phyloP scores from a whole-genome alignment of 2,797 vertebrate genomes.

The Carduelis carduelis region DNA sequence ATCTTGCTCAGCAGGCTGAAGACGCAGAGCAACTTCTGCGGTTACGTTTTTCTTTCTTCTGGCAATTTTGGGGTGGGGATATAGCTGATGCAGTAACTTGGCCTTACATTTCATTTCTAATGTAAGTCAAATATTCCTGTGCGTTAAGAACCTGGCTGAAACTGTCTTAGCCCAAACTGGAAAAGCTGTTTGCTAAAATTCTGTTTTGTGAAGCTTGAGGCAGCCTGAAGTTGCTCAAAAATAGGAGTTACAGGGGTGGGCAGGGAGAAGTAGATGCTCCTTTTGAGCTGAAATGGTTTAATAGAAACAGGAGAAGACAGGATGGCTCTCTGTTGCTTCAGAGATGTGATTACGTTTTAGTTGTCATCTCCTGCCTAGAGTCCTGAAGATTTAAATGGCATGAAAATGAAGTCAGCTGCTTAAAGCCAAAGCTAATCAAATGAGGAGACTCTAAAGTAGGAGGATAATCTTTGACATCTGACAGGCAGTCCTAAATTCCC shows the following conservation, averaged over 20 bases:
- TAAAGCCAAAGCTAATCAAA: slow-evolving; percentile 32
- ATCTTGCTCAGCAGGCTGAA: slow-evolving; percentile 76
- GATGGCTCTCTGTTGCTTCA: background rate
- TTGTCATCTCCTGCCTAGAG: background rate
- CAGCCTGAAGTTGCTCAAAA: background rate
- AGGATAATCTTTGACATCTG: slow-evolving; percentile 19
- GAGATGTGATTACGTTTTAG: background rate
- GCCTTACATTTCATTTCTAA: background rate
- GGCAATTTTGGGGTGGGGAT: slow-evolving; percentile 57
- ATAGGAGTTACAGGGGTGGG: background rate
- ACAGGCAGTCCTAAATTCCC: background rate
- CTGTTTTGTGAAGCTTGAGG: background rate
- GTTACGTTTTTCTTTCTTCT: slow-evolving; percentile 57
- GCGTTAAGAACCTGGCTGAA: background rate
- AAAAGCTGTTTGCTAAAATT: background rate
- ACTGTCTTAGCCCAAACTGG: background rate
- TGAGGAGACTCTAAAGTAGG: background rate
- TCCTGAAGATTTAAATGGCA: background rate
- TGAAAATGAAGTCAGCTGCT: slow-evolving; percentile 12
- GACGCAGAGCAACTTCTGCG: slow-evolving; percentile 53
- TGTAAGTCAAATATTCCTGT: background rate
- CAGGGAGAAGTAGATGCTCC: background rate
- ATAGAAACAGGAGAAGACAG: background rate
- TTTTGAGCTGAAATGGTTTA: background rate
- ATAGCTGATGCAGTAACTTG: background rate